Evolutionary conservation across 2,113 vertebrate species (phyloP).

Genomic region (Oryzias curvinotus): DNA sequence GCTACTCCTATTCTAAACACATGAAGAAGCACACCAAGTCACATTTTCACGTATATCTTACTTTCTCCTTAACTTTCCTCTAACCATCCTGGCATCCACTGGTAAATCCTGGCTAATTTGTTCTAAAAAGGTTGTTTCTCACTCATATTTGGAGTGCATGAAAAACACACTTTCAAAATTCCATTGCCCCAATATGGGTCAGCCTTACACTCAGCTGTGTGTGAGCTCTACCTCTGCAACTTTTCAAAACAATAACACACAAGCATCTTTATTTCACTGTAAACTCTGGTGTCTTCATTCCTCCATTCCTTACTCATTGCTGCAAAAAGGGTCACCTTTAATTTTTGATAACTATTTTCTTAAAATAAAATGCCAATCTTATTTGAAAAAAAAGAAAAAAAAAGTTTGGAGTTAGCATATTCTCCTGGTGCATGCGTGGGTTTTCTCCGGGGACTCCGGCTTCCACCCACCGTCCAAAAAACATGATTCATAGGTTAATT

Average conservation of each 20-base stretch:
- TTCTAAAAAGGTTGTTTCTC: slow-evolving; percentile 49
- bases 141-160: slow-evolving; percentile 53
- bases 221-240: slow-evolving; percentile 14
- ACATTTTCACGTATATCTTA: slow-evolving; percentile 1
- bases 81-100: slow-evolving; percentile 34
- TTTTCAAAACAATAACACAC: not conserved
- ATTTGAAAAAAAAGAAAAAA: too few species aligned
- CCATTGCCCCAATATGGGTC: slow-evolving; percentile 62
- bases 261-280: slow-evolving; percentile 1
- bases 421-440: too few species aligned
- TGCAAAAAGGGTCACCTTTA: too few species aligned
- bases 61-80: slow-evolving; percentile 44
- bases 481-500: too few species aligned
- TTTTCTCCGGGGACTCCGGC: too few species aligned
- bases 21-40: too few species aligned
- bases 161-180: slow-evolving; percentile 56
- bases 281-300: not conserved
- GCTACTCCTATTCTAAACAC: too few species aligned
- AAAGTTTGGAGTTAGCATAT: too few species aligned
- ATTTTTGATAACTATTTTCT: too few species aligned
- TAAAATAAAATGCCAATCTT: too few species aligned
- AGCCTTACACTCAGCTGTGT: slow-evolving; percentile 37
- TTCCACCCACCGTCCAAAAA: too few species aligned
- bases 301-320: too few species aligned
- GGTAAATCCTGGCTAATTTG: slow-evolving; percentile 43